Percentiles rank a stretch among this genome's conserved stretches.
These are phyloP conservation scores for pig (Sus scrofa) DNA, from an alignment of 2,113 vertebrate species.

Conservation along the genomic window T2T-Sscrofa CM000813.6:102190501-102191000, in stretches of 20 bases:
- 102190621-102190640: not conserved
- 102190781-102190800: not conserved
- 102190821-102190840: not conserved
- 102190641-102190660: not conserved
- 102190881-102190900: not conserved
- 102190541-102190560: not conserved
- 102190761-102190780: not conserved
- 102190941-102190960: rapidly evolving
- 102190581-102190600: not conserved
- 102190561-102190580: not conserved
- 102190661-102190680: not conserved
- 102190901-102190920: not conserved
- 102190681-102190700: not conserved
- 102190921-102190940: not conserved
- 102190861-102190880: not conserved
- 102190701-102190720: not conserved
- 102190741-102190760: not conserved
- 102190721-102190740: not conserved
- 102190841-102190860: not conserved
- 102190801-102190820: not conserved
- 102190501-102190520: not conserved
- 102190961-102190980: too few relatives aligned
- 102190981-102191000: not conserved
- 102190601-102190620: not conserved
- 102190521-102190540: not conserved